These are phyloP conservation scores for Sesia bembeciformis DNA, from an alignment of 2,888 invertebrate species.

Conservation along the genomic window DNA sequence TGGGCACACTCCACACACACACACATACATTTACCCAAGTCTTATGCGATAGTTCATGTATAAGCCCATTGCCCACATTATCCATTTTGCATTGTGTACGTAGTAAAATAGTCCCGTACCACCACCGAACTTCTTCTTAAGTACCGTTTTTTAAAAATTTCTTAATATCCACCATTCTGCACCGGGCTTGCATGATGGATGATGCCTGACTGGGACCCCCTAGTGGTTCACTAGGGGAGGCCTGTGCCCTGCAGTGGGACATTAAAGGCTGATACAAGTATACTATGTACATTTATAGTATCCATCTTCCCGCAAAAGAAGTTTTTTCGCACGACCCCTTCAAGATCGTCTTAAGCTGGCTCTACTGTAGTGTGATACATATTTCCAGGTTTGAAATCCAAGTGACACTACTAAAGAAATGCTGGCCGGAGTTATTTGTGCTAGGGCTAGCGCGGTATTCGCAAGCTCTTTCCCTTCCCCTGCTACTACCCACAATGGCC, in stretches of 20 bases:
- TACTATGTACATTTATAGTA: not conserved
- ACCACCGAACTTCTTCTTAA: too few species aligned
- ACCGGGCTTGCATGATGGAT: too few species aligned
- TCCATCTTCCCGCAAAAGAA: not conserved
- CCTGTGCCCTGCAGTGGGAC: too few species aligned
- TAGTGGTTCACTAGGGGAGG: not conserved
- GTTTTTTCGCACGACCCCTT: not conserved
- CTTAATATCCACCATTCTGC: too few species aligned
- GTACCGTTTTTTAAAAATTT: too few species aligned
- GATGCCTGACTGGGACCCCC: not conserved
- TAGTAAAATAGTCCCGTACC: too few species aligned
- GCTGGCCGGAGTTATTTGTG: constrained; percentile 95
- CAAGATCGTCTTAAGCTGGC: not conserved
- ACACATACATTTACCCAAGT: too few species aligned
- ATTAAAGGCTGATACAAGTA: not conserved
- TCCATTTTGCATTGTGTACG: too few species aligned
- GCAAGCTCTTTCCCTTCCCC: constrained; percentile 81
- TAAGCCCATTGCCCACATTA: too few species aligned
- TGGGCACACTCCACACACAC: too few species aligned
- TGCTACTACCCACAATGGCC: constrained; percentile 88
- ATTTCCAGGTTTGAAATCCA: constrained; percentile 82
- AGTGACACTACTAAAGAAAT: constrained; percentile 86
- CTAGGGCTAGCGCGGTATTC: constrained; percentile 92
- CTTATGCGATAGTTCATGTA: too few species aligned
- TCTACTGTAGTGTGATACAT: constrained; percentile 20